Evolutionary conservation across 2,888 invertebrate genomes (phyloP).

Genomic region (Meiosimyza platycephala): DNA sequence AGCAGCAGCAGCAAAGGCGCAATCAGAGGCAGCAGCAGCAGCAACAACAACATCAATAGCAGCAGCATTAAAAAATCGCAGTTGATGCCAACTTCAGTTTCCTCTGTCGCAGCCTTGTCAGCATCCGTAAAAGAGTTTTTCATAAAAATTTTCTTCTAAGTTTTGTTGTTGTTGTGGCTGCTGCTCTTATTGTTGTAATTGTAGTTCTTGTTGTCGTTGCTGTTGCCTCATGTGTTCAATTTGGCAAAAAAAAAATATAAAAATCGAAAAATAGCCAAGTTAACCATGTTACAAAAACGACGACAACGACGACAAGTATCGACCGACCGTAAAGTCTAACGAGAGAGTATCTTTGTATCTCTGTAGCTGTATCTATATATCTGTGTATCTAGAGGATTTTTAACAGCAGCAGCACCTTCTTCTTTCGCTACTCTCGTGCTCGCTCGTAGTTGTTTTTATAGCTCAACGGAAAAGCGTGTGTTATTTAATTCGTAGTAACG

Average conservation of each 20-base stretch:
- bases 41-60: conserved; percentile 23
- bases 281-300: too few species aligned
- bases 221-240: not conserved
- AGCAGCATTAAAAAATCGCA: conserved; percentile 7
- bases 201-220: conserved; percentile 7
- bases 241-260: too few species aligned
- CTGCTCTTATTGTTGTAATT: not conserved
- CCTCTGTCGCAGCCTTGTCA: conserved; percentile 26
- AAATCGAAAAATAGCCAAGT: too few species aligned
- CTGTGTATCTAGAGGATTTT: too few species aligned
- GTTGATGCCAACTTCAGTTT: conserved; percentile 16
- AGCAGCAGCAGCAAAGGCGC: conserved; percentile 11
- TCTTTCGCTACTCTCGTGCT: conserved; percentile 4
- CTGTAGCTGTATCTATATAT: too few species aligned
- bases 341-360: too few species aligned
- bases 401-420: not conserved
- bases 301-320: too few species aligned
- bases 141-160: not conserved
- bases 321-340: too few species aligned
- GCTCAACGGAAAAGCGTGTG: too few species aligned
- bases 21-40: conserved; percentile 9
- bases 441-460: not conserved
- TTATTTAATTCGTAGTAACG: too few species aligned
- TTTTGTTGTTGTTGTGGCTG: not conserved
- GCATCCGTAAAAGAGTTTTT: conserved; percentile 31